These are phyloP conservation scores for Pyrocoelia pectoralis DNA, from an alignment of 2,888 invertebrate species.

Conservation along the genomic window DNA sequence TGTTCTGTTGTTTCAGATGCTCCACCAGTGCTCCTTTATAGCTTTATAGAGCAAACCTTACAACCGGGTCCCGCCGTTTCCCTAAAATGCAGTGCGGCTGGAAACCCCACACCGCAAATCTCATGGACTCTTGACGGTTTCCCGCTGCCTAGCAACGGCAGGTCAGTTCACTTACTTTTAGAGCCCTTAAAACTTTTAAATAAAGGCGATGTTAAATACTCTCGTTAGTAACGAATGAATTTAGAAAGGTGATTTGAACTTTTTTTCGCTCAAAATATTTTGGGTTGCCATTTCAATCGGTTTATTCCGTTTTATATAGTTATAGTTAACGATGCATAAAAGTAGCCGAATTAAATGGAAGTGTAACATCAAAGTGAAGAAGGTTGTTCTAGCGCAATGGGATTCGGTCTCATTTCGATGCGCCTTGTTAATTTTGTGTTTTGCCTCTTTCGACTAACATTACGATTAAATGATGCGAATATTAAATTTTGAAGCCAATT, in stretches of 20 bases:
- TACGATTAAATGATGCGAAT: too few relatives aligned
- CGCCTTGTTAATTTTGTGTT: constrained; percentile 23
- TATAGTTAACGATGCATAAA: constrained; percentile 23
- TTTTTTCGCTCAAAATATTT: background rate
- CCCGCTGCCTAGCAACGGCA: constrained; percentile 68
- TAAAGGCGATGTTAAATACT: background rate
- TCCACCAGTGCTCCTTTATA: constrained; percentile 76
- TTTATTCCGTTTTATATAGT: too few relatives aligned
- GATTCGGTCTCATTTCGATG: constrained; percentile 22
- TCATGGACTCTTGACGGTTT: constrained; percentile 80
- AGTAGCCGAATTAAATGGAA: constrained; percentile 19
- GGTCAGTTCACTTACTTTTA: constrained; percentile 48
- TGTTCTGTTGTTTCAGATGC: constrained; percentile 67
- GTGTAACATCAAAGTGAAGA: constrained; percentile 22
- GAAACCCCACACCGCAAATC: constrained; percentile 80
- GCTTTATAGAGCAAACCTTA: constrained; percentile 80
- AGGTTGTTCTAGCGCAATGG: constrained; percentile 14
- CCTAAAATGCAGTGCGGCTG: constrained; percentile 77
- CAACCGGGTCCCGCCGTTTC: constrained; percentile 82
- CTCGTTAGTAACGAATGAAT: constrained; percentile 2
- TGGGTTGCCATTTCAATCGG: background rate
- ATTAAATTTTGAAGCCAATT: too few relatives aligned
- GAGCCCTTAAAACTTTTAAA: constrained; percentile 16
- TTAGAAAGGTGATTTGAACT: background rate
- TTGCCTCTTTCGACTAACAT: too few relatives aligned